A percentile compares a stretch with the other conserved stretches of the same genome.
Evolutionary conservation across 2,797 vertebrate species (phyloP).

Genomic region (Emydoidea blandingii): DNA sequence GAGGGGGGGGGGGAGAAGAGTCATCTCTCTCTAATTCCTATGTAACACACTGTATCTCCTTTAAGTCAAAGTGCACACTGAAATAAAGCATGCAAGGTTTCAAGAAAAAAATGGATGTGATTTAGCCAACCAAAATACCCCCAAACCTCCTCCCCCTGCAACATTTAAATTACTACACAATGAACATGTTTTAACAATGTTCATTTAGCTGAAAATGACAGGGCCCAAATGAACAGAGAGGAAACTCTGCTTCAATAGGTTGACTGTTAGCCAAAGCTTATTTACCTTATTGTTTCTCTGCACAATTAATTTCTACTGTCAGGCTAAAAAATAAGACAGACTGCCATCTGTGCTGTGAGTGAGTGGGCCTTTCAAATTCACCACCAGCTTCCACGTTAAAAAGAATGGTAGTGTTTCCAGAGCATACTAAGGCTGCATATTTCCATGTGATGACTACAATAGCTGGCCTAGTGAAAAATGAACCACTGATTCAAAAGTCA

Average conservation of each 20-base stretch:
- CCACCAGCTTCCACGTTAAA: conserved; percentile 43
- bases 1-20: not conserved
- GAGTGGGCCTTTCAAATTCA: conserved; percentile 63
- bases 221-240: conserved; percentile 45
- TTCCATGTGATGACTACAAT: conserved; percentile 66
- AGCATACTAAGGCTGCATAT: conserved; percentile 62
- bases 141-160: not conserved
- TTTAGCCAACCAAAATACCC: not conserved
- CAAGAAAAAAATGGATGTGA: not conserved
- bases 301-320: conserved; percentile 55
- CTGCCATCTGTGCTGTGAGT: conserved; percentile 50
- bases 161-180: not conserved
- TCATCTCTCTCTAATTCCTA: not conserved
- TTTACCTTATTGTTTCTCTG: conserved; percentile 41
- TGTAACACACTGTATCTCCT: not conserved
- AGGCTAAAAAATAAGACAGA: conserved; percentile 38
- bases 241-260: conserved; percentile 16
- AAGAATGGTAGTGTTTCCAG: conserved; percentile 38
- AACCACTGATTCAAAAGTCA: conserved; percentile 41
- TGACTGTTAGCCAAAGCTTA: conserved; percentile 46
- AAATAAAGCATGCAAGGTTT: conserved; percentile 12
- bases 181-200: conserved; percentile 1
- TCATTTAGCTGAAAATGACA: not conserved
- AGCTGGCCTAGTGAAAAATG: conserved; percentile 51
- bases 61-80: conserved; percentile 18